phyloP scores from a whole-genome alignment of 2,888 invertebrate genomes.

The Drosophila anomelani region DNA sequence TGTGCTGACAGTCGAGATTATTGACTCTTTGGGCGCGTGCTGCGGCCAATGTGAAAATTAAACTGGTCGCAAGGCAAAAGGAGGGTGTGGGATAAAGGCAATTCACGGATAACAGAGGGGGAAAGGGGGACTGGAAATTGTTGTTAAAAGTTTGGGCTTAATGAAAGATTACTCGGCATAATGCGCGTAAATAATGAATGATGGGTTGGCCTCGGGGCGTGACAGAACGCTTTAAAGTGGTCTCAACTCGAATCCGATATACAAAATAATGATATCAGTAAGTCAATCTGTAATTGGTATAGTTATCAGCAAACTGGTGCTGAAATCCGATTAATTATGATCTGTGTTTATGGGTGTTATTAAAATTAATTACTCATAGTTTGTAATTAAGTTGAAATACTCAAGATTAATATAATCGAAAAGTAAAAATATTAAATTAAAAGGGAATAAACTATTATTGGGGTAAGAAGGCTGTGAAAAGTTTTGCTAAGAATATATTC shows the following conservation, averaged over 20 bases:
- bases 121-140: constrained; percentile 33
- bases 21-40: constrained; percentile 49
- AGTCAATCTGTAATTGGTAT: constrained; percentile 31
- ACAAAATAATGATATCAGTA: constrained; percentile 30
- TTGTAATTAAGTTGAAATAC: neutral
- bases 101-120: neutral
- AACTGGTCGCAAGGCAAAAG: constrained; percentile 6
- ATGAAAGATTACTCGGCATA: constrained; percentile 53
- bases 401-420: neutral
- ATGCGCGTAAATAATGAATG: constrained; percentile 50
- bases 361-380: neutral
- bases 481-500: neutral
- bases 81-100: neutral
- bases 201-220: constrained; percentile 36
- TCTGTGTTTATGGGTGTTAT: neutral
- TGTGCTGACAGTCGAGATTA: constrained; percentile 61
- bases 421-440: neutral
- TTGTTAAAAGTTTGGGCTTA: constrained; percentile 55
- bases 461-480: neutral
- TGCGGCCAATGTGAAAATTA: constrained; percentile 38
- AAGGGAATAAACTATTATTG: neutral
- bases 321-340: constrained; percentile 24
- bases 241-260: constrained; percentile 3
- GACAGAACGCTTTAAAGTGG: constrained; percentile 23
- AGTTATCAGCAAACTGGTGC: constrained; percentile 19